Percentiles rank a stretch among this genome's conserved stretches.
These are phyloP conservation scores for Keiferia lycopersicella DNA, from an alignment of 2,888 invertebrate species.

Conservation along the genomic window DNA sequence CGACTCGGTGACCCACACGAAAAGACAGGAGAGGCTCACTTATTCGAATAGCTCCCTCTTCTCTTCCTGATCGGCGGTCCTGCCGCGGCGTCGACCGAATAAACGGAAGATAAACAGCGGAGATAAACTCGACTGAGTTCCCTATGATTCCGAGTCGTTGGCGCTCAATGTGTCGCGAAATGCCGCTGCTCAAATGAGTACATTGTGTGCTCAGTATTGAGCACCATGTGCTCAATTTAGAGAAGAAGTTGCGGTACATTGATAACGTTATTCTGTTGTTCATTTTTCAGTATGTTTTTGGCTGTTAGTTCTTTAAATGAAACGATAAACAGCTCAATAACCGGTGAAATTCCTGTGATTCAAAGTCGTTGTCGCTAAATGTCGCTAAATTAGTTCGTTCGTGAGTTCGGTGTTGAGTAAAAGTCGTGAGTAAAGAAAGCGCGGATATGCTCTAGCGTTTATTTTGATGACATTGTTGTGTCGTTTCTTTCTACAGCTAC, in stretches of 20 bases:
- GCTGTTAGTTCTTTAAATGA: too few relatives aligned
- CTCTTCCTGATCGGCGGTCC: not conserved
- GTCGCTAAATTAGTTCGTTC: too few relatives aligned
- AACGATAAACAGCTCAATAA: too few relatives aligned
- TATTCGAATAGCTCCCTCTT: too few relatives aligned
- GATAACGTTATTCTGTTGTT: not conserved
- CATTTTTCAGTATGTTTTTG: not conserved
- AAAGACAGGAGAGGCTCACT: too few relatives aligned
- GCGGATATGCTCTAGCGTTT: not conserved
- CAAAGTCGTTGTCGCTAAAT: too few relatives aligned
- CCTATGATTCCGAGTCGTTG: constrained; percentile 35
- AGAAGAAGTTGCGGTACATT: not conserved
- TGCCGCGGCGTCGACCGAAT: constrained; percentile 30
- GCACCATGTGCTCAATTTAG: not conserved
- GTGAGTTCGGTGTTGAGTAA: too few relatives aligned
- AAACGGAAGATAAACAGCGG: constrained; percentile 39
- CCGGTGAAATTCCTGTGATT: too few relatives aligned
- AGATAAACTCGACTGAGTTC: constrained; percentile 37
- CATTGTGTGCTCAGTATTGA: constrained; percentile 20
- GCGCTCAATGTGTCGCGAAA: constrained; percentile 34
- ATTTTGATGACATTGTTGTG: not conserved
- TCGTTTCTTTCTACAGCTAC: not conserved
- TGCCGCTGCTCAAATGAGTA: constrained; percentile 29
- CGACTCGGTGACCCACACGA: too few relatives aligned
- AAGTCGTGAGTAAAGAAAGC: too few relatives aligned